These are phyloP conservation scores for Taxidea taxus DNA, from an alignment of 2,113 vertebrate genomes.

Conservation along the genomic window DNA sequence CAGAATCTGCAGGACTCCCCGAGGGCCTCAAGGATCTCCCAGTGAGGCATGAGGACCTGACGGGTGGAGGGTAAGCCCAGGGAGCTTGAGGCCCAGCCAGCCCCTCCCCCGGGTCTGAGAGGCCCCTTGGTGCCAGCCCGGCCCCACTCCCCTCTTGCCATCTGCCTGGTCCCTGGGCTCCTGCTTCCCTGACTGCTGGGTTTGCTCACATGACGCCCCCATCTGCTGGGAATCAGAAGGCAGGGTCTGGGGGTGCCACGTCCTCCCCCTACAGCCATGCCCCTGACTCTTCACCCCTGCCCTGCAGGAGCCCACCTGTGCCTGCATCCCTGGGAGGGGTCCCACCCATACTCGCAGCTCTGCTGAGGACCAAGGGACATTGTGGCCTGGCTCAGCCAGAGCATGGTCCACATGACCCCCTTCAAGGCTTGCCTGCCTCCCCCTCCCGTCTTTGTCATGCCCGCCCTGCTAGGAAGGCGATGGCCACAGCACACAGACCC, in stretches of 20 bases:
- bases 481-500: background rate
- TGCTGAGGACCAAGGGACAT: background rate
- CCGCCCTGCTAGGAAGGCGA: background rate
- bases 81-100: background rate
- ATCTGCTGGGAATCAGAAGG: slow-evolving; percentile 70
- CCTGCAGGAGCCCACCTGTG: background rate
- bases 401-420: too few species aligned
- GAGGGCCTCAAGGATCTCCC: background rate
- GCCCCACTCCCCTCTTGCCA: slow-evolving; percentile 45
- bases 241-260: background rate
- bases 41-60: background rate
- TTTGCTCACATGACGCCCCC: slow-evolving; percentile 45
- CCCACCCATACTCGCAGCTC: fast-evolving
- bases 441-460: background rate
- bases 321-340: background rate
- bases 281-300: background rate
- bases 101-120: background rate
- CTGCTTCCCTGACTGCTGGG: background rate
- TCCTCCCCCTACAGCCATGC: background rate
- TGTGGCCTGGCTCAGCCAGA: background rate
- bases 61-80: background rate
- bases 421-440: background rate
- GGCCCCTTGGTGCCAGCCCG: slow-evolving; percentile 45
- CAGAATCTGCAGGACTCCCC: background rate
- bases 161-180: slow-evolving; percentile 42